Evolutionary conservation across 2,113 vertebrate species (phyloP).

Genomic region (Rousettus leschenaultii): DNA sequence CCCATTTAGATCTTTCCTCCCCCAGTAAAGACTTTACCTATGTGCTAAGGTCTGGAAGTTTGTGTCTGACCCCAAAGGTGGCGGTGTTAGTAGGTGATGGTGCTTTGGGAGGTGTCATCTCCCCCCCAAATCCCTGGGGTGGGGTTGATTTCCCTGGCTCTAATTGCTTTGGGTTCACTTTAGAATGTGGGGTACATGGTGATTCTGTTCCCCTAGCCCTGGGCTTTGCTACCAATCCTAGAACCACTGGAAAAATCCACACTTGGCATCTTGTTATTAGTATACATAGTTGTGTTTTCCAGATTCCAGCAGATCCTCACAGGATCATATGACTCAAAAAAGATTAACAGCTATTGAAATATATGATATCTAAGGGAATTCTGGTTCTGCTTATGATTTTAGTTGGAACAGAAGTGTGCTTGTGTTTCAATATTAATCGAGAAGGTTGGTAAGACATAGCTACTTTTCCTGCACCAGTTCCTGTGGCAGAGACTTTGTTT

Average conservation of each 20-base stretch:
- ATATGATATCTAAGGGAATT: neutral
- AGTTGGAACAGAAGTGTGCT: neutral
- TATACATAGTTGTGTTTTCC: neutral
- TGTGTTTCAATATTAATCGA: neutral
- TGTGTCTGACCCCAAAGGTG: neutral
- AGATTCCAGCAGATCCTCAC: neutral
- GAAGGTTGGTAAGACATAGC: neutral
- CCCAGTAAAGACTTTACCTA: neutral
- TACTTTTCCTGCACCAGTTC: neutral
- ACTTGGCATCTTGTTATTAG: neutral
- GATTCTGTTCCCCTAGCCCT: neutral
- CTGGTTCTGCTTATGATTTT: neutral
- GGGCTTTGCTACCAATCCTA: neutral
- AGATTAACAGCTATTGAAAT: neutral
- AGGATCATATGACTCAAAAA: neutral
- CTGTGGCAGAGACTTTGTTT: neutral
- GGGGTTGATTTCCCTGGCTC: neutral
- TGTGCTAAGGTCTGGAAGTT: neutral
- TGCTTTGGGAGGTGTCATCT: neutral
- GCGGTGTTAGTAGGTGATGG: neutral
- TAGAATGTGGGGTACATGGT: neutral
- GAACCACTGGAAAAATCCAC: neutral
- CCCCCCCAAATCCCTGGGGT: neutral
- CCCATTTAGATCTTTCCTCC: neutral
- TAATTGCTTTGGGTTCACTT: neutral